Percentiles rank a stretch among this genome's conserved stretches.
Evolutionary conservation across 2,797 vertebrate genomes (phyloP).

Genomic region (Tamandua tetradactyla): DNA sequence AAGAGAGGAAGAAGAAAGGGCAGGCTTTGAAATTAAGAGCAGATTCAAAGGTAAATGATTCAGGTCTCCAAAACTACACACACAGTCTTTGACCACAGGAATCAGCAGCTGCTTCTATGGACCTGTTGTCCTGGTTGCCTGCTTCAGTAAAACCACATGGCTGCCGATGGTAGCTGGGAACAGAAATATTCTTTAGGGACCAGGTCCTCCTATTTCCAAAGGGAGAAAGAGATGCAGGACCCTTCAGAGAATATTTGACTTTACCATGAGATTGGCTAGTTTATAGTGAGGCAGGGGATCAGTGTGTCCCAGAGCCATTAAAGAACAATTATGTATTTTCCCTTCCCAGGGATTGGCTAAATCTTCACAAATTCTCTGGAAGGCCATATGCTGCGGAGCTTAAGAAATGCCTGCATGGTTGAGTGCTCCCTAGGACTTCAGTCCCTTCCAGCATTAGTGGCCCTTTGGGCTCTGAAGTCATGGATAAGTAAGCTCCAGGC

Average conservation of each 20-base stretch:
- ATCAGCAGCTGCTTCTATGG: constrained; percentile 37
- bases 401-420: constrained; percentile 17
- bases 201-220: neutral
- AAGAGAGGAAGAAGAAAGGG: neutral
- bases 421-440: neutral
- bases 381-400: neutral
- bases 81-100: neutral
- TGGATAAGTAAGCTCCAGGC: constrained; percentile 1
- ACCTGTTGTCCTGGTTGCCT: neutral
- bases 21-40: constrained; percentile 9
- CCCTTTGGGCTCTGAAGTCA: constrained; percentile 35
- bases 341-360: neutral
- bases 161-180: neutral
- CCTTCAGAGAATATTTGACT: constrained; percentile 35
- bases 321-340: neutral
- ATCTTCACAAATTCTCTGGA: neutral
- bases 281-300: neutral
- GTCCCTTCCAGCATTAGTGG: neutral
- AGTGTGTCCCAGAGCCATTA: neutral
- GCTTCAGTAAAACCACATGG: neutral
- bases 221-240: constrained; percentile 10
- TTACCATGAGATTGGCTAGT: neutral
- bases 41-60: constrained; percentile 29
- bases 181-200: constrained; percentile 1
- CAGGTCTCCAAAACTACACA: constrained; percentile 9